Evolutionary conservation across 2,113 vertebrate genomes (phyloP).

Genomic region (Aramus guarauna): DNA sequence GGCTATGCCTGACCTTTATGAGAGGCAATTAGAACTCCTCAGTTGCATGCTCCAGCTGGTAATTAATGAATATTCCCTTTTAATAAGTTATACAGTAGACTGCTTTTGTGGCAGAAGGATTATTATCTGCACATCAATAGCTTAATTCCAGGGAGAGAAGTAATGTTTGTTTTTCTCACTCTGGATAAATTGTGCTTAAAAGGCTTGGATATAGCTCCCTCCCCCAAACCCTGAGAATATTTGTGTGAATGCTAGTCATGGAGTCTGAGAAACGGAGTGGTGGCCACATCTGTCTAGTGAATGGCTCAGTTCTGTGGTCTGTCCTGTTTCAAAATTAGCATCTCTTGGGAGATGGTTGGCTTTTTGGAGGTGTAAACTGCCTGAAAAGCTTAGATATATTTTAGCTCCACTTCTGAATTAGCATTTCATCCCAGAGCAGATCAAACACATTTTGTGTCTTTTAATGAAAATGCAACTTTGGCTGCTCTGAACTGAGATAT

Average conservation of each 20-base stretch:
- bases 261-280: not conserved
- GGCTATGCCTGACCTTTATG: not conserved
- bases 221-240: not conserved
- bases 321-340: constrained; percentile 43
- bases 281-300: constrained; percentile 28
- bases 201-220: not conserved
- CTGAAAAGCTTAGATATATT: constrained; percentile 26
- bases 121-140: constrained; percentile 1
- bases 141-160: constrained; percentile 1
- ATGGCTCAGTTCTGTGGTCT: constrained; percentile 15
- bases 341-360: constrained; percentile 8
- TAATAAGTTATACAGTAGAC: not conserved
- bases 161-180: constrained; percentile 15
- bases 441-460: constrained; percentile 5
- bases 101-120: not conserved
- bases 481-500: not conserved
- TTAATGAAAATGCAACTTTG: not conserved
- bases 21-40: not conserved
- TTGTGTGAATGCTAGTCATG: constrained; percentile 5
- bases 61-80: not conserved
- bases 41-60: not conserved
- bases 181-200: not conserved
- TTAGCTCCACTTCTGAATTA: constrained; percentile 9
- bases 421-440: not conserved
- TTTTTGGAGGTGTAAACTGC: not conserved